Base-by-base conservation (phyloP, 2,113 vertebrate species). In the Polyodon spathula region DNA sequence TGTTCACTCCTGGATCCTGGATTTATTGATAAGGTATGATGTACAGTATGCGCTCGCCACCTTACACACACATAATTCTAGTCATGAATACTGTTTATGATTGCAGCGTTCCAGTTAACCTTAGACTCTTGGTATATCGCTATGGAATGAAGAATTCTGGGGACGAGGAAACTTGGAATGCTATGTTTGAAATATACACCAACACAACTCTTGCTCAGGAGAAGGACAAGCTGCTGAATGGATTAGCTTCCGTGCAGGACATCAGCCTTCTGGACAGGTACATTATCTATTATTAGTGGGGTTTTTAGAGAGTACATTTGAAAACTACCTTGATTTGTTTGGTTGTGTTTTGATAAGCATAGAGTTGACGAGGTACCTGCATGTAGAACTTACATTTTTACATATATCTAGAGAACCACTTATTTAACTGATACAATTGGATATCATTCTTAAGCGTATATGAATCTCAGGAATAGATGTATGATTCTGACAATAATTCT, bases 161-260 rank as follows among this genome's bases (percentile, higher is more conserved):
- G n/a, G 69, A 80, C 1, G 76, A 82, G 27, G 0, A 6, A 3
- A 81, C 84, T 0, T 99, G 96, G 96, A 75, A 89, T 51, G 59
- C 73, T 0, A 93, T 92, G 84, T 90, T 97, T 6, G 0, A 82
- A 40, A 79, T 78, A 65, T 98, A 99, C 71, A 80, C 78, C 70
- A 55, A 67, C 0, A 75, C 82, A 0, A 27, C 87, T 12, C 74
- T 99, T 71, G 96, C 96, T 2, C 96, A 99, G 75, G 96, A 99
- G 72, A 98, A 97, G 74, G 93, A 93, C 79, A 99, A 99, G 68
- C 77, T 99, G 46, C 83, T 99, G 6, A 93, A 94, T 12, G 94
- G 94, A 37, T 76, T 99, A 69, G 92, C 96, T 27, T 96, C 95
- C 1, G 89, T 91, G 70, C 77, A 83, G 39, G 71, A 88, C 1